Percentiles rank a stretch among this genome's conserved stretches.
These are phyloP conservation scores for Somateria mollissima DNA, from an alignment of 2,797 vertebrate genomes.

Conservation along the genomic window DNA sequence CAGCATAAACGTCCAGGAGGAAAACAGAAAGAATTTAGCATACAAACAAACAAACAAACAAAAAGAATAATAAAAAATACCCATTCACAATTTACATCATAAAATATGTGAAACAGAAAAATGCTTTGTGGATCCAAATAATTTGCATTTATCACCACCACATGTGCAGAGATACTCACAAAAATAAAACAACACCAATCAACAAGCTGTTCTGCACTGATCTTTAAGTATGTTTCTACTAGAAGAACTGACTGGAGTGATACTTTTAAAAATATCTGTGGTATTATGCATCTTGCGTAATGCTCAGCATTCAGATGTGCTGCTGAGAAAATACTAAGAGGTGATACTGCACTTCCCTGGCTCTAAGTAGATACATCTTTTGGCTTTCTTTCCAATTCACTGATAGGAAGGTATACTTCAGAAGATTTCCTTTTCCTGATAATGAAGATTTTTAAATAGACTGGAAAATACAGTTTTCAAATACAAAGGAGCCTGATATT, in stretches of 20 bases:
- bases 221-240: background rate
- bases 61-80: background rate
- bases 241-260: background rate
- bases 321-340: constrained; percentile 42
- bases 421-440: background rate
- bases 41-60: background rate
- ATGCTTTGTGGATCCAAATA: background rate
- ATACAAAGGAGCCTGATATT: background rate
- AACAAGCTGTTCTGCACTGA: constrained; percentile 11
- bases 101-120: background rate
- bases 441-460: background rate
- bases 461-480: background rate
- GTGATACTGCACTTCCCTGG: background rate
- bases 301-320: background rate
- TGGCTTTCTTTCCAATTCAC: background rate
- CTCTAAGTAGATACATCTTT: background rate
- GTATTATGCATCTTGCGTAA: background rate
- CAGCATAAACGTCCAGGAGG: background rate
- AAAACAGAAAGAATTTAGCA: background rate
- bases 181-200: background rate
- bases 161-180: background rate
- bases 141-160: background rate
- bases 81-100: background rate
- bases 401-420: background rate
- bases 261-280: constrained; percentile 14